Base-by-base conservation (phyloP, 2,888 invertebrate species). In the Agrotis ipsilon region DNA sequence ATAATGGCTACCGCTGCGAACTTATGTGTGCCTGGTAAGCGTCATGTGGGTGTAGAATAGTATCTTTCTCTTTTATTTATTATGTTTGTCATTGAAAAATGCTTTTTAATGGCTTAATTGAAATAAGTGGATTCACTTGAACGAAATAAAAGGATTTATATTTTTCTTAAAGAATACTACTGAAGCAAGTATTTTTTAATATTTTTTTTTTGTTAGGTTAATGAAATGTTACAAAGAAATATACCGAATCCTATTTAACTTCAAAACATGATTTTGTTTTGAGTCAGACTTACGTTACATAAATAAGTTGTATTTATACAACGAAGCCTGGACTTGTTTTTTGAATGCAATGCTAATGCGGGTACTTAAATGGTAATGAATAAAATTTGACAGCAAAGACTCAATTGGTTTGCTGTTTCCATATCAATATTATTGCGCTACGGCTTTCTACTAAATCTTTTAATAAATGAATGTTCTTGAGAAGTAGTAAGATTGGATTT, bases 201-300 rank as follows among this genome's bases (percentile, higher is more conserved):
- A 59, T 14, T 5, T 39, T 49, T 45, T 14, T 5, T 39, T 49
- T 45, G 9, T 21, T n/a, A 3, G 14, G 18, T 45, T 46, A 72
- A 62, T 39, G 14, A 24, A 57, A 32, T 18, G 13, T 21, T 13
- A 7, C 13, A 48, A 46, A 43, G 19, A 59, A 58, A 54, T 24
- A 13, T 14, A 27, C n/a, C 13, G 18, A 51, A 0, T 45, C 49
- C 49, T 43, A 3, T 61, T 48, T 48, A 27, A 14, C 24, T 52
- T n/a, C 13, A 63, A 74, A 58, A 48, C 60, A 78, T 67, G 55
- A 27, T 68, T 71, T 48, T 24, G 19, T 57, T 6, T 63, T 61
- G 39, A 24, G 7, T 32, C 32, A 49, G 46, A 48, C 0, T 48
- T 58, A 59, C 13, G 18, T 62, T 48, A n/a, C n/a, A 24, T 57